Conservation (phyloP, 2,113 vertebrate genomes). For the Vidua macroura region DNA sequence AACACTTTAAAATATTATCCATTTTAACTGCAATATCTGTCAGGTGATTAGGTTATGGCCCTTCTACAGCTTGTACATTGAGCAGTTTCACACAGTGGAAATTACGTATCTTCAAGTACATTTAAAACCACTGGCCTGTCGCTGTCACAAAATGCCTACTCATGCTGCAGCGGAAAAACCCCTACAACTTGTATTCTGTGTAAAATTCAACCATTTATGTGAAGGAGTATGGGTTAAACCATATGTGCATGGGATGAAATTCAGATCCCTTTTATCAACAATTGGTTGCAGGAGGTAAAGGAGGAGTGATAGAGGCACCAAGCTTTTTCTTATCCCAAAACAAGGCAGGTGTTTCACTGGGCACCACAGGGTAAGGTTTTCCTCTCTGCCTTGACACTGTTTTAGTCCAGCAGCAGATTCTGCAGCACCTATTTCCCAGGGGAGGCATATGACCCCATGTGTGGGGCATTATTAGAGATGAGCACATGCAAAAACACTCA, state of each 20-base stretch:
- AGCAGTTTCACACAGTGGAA: background rate
- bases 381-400: background rate
- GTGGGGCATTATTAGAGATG: background rate
- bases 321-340: background rate
- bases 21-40: background rate
- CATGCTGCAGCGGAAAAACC: background rate
- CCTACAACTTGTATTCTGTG: fast-evolving
- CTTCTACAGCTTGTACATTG: background rate
- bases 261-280: background rate
- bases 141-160: background rate
- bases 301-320: background rate
- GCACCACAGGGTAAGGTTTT: background rate
- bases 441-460: background rate
- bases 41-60: background rate
- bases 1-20: background rate
- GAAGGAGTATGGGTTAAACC: background rate
- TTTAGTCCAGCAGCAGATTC: background rate
- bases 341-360: background rate
- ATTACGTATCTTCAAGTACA: background rate
- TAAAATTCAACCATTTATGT: background rate
- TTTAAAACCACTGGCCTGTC: background rate
- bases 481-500: background rate
- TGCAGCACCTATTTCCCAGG: fast-evolving
- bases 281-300: background rate
- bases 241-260: fast-evolving